Conservation (phyloP, 1,140 invertebrate genomes). For the Caenorhabditis brenneri region DNA sequence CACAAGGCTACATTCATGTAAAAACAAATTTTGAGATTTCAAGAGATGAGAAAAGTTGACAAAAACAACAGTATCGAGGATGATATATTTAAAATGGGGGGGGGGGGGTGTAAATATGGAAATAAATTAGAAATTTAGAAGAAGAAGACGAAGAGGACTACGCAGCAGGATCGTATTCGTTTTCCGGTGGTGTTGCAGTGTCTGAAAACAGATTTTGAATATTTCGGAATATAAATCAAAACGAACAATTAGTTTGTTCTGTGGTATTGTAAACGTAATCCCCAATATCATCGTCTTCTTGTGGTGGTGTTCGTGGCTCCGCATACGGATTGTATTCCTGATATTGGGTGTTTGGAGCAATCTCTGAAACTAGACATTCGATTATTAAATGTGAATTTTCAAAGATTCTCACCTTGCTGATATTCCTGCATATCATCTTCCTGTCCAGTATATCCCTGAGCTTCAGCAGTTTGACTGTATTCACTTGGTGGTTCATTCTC, state of each 20-base stretch:
- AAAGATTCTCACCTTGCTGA: not conserved
- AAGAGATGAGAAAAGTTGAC: too few species aligned
- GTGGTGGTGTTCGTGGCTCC: slow-evolving; percentile 26
- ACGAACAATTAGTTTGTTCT: not conserved
- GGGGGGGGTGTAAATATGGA: too few species aligned
- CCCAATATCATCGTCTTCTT: not conserved
- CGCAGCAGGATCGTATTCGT: too few species aligned
- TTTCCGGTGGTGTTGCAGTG: too few species aligned
- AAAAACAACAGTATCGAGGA: too few species aligned
- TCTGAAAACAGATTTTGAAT: too few species aligned
- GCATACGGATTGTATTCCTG: slow-evolving; percentile 25
- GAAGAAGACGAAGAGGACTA: too few species aligned
- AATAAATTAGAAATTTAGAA: too few species aligned
- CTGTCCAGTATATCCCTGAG: not conserved
- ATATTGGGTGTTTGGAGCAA: not conserved
- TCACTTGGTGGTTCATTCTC: slow-evolving; percentile 17
- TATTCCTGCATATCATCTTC: not conserved
- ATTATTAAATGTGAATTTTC: not conserved
- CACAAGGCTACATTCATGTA: too few species aligned
- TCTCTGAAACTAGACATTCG: not conserved
- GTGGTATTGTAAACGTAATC: slow-evolving; percentile 12
- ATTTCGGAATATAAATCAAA: not conserved
- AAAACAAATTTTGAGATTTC: too few species aligned
- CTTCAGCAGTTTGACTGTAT: not conserved
- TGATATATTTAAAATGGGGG: too few species aligned